Base-by-base conservation (phyloP, 1,140 invertebrate genomes). In the Tribolium madens region DNA sequence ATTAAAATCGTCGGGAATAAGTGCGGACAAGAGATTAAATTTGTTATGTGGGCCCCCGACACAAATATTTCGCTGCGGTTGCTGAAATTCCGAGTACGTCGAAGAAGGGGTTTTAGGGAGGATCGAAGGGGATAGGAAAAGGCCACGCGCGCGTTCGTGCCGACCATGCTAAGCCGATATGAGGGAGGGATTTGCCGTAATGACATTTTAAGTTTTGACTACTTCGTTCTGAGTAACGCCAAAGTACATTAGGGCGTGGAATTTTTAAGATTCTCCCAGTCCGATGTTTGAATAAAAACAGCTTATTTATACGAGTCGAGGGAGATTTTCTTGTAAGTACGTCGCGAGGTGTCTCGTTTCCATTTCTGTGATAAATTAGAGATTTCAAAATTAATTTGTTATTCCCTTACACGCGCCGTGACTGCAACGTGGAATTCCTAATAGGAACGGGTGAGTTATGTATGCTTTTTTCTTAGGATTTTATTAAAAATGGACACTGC, bases 191-290 rank as follows among this genome's bases (percentile, higher is more conserved):
- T 74, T 74, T 74, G 72, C 50, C 31, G 47, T 74, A 74, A 74
- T 74, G 72, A 74, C 72, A 60, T 74, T 74, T 74, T 74, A 74
- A 74, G 72, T 74, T 74, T 74, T 74, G 72, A 74, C 72, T 74
- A 74, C 72, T 74, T 60, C 50, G 47, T 57, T 33, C 52, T 21
- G 42, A 71, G 70, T 17, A 72, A 72, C 70, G 70, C 46, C 50
- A 72, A 72, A 72, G 70, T 72, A 72, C 70, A 72, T 72, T 72
- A 72, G 70, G 70, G 70, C 9, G 21, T 12, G 26, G 57, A 33
- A 64, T 33, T 33, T 57, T 64, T 64, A 64, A 64, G 57, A 33
- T 64, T 64, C 31, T 33, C 31, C 14, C 26, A 12, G 9, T 18
- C 10, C 52, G 52, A 64, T 64, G 26, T 64, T 64, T 64, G 57